A percentile compares a stretch with the other conserved stretches of the same genome.
Conservation (phyloP, 2,797 vertebrate species). For the Capromys pilorides region DNA sequence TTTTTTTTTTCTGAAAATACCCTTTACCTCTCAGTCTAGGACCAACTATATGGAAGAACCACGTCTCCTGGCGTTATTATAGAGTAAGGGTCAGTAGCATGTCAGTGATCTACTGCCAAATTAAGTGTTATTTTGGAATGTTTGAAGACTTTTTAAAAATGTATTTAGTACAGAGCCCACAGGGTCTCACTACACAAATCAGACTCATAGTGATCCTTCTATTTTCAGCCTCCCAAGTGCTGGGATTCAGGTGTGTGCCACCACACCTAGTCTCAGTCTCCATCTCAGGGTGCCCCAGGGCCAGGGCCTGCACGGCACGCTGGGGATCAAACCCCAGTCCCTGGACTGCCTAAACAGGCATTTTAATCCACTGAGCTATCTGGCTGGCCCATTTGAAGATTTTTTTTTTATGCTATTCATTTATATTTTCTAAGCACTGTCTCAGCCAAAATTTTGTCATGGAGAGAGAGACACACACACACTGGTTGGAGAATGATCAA, state of each 20-base stretch:
- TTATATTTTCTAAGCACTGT: conserved; percentile 34
- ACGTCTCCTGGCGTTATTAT: not conserved
- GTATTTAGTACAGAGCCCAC: too few relatives aligned
- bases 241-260: too few relatives aligned
- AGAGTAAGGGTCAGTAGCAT: conserved; percentile 44
- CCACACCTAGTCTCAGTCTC: too few relatives aligned
- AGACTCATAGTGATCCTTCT: too few relatives aligned
- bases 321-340: too few relatives aligned
- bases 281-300: too few relatives aligned
- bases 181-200: too few relatives aligned
- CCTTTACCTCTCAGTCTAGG: not conserved
- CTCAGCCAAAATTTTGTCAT: not conserved
- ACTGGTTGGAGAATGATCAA: not conserved
- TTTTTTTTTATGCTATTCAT: not conserved
- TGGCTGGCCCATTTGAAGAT: too few relatives aligned
- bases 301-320: too few relatives aligned
- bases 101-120: conserved; percentile 30
- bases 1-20: not conserved
- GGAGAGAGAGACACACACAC: not conserved
- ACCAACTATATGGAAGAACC: not conserved
- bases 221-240: too few relatives aligned
- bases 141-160: not conserved
- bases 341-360: too few relatives aligned
- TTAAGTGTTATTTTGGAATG: not conserved
- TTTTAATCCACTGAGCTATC: not conserved